phyloP scores from a whole-genome alignment of 1,140 invertebrate species.

The Formica selysi region DNA sequence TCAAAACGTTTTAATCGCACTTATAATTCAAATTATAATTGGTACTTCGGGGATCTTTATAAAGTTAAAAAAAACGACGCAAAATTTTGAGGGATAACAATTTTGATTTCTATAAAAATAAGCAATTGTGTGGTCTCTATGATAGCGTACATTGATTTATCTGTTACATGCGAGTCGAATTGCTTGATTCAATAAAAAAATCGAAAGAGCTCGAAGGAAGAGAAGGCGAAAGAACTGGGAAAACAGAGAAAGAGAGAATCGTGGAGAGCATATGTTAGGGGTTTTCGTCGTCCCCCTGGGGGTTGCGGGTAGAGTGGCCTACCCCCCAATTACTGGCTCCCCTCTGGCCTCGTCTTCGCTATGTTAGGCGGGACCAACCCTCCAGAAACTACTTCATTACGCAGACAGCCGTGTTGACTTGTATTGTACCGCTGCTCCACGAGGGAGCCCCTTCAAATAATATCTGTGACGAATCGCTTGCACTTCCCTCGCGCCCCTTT shows the following conservation, averaged over 20 bases:
- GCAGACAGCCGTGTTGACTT: constrained; percentile 87
- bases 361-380: constrained; percentile 78
- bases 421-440: constrained; percentile 83
- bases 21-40: too few species aligned
- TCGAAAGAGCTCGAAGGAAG: background rate
- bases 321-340: constrained; percentile 85
- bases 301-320: constrained; percentile 82
- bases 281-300: constrained; percentile 78
- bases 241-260: constrained; percentile 35
- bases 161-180: constrained; percentile 83
- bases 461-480: constrained; percentile 87
- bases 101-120: background rate
- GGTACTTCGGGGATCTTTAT: too few species aligned
- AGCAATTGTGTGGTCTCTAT: background rate
- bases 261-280: constrained; percentile 84
- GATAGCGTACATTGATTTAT: constrained; percentile 76
- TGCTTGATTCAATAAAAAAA: constrained; percentile 62
- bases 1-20: too few species aligned
- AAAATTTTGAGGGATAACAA: background rate
- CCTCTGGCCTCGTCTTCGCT: constrained; percentile 74
- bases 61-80: too few species aligned
- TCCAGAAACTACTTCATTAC: constrained; percentile 86
- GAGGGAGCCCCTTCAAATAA: constrained; percentile 84
- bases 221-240: background rate
- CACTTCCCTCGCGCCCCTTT: constrained; percentile 67